Evolutionary conservation across 2,888 invertebrate species (phyloP), one percentile per base, ranked within the genome.

Genomic region (Xestia xanthographa): DNA sequence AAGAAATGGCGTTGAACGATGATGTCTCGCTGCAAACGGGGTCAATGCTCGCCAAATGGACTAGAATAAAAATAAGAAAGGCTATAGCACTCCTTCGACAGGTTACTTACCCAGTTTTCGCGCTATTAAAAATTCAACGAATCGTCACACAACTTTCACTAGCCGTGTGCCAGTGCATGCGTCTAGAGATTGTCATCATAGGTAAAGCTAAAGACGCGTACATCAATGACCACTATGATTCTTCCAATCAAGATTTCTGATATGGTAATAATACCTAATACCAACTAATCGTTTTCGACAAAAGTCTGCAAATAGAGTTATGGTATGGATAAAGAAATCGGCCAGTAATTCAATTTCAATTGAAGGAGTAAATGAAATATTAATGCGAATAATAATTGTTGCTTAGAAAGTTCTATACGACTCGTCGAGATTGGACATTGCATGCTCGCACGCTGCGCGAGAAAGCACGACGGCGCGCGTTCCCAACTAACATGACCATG

Each of bases 371-470:
- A 94, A 96, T 95, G 92, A 94, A 96, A 95, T 95, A 96, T 96
- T 96, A 95, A 96, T 96, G 96, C 92, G 93, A 95, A 95, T 94
- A 94, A 94, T 95, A 96, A 95, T 96, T 95, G 94, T 95, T 96
- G 95, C 95, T 95, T 96, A 96, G 96, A 96, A 96, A 96, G 96
- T 96, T 95, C 93, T 91, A 93, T 92, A 91, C 92, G 92, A 93
- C 91, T 92, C 90, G 93, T 91, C 92, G 94, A 95, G 94, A 95
- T 95, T 94, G 93, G 93, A 94, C 95, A 94, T 95, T 93, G 96
- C 96, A 96, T 95, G 96, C 95, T 92, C 94, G 95, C 95, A 95
- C 95, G 95, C 93, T 93, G 95, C 94, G 93, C 96, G 94, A 96
- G 96, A 96, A 96, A 96, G 96, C 96, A 95, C 93, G 94, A 94